These are phyloP conservation scores for Macaria liturata DNA, from an alignment of 2,888 invertebrate species.

Conservation along the genomic window DNA sequence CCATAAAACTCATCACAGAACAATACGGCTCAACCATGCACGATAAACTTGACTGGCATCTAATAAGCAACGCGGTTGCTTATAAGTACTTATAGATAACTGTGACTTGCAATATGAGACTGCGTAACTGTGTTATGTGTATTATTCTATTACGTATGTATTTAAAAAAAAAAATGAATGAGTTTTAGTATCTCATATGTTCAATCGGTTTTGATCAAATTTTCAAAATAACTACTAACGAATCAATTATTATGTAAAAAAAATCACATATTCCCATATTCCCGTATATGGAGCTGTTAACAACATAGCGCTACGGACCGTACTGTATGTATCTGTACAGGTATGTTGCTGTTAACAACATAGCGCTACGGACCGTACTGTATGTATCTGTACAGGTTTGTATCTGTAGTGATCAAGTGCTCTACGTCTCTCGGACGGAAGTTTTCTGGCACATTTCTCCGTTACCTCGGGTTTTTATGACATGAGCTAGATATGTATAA, in stretches of 20 bases:
- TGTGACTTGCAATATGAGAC: constrained; percentile 15
- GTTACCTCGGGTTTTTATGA: constrained; percentile 26
- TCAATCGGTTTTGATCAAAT: too few species aligned
- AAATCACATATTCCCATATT: too few species aligned
- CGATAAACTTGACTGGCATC: constrained; percentile 17
- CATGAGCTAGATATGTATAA: constrained; percentile 32
- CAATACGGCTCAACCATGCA: constrained; percentile 9
- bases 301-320: background rate
- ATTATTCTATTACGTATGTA: background rate
- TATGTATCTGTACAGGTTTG: constrained; percentile 3
- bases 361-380: background rate
- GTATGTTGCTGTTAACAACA: constrained; percentile 5
- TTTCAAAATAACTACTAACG: too few species aligned
- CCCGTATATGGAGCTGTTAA: too few species aligned
- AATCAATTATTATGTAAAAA: too few species aligned
- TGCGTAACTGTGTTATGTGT: constrained; percentile 1
- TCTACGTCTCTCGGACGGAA: constrained; percentile 27
- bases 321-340: background rate
- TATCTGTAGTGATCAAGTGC: constrained; percentile 25
- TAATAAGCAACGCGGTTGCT: constrained; percentile 19
- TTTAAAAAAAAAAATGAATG: too few species aligned
- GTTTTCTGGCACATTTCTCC: constrained; percentile 29
- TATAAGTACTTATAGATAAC: constrained; percentile 18
- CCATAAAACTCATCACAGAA: constrained; percentile 20
- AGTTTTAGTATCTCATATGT: too few species aligned